Percentiles rank a stretch among this genome's conserved stretches.
Conservation (phyloP, 2,888 invertebrate species). For the Cheilosia grossa region DNA sequence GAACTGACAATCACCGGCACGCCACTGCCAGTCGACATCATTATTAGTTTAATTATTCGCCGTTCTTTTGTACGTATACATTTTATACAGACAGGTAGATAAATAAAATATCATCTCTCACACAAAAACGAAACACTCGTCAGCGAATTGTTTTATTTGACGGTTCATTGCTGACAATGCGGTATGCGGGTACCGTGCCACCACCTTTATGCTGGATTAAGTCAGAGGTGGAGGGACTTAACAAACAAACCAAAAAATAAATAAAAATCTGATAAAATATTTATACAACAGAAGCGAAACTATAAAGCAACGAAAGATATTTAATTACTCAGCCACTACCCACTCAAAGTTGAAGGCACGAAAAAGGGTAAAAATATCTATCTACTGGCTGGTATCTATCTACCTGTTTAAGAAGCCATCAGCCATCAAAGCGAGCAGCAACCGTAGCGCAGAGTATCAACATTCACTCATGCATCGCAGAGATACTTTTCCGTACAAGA, state of each 20-base stretch:
- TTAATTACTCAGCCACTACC: conserved; percentile 64
- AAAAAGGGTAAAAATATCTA: conserved; percentile 41
- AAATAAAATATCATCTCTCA: conserved; percentile 55
- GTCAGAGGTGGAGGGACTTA: conserved; percentile 3
- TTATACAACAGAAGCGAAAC: conserved; percentile 68
- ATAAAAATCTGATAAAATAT: conserved; percentile 65
- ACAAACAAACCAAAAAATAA: not conserved
- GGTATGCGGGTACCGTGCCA: not conserved
- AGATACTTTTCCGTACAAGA: conserved; percentile 45
- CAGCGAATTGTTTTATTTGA: conserved; percentile 63
- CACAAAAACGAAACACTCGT: conserved; percentile 39
- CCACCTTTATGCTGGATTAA: conserved; percentile 43
- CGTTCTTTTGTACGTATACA: conserved; percentile 49
- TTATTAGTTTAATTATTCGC: conserved; percentile 65
- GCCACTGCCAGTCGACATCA: conserved; percentile 50
- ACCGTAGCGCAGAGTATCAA: conserved; percentile 42
- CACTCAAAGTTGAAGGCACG: conserved; percentile 26
- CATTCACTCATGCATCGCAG: conserved; percentile 59
- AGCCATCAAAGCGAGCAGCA: conserved; percentile 19
- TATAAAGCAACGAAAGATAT: conserved; percentile 66
- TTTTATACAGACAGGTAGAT: conserved; percentile 18
- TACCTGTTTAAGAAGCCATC: conserved; percentile 51
- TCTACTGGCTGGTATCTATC: conserved; percentile 28
- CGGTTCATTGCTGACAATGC: conserved; percentile 56
- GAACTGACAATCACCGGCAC: conserved; percentile 44